These are phyloP conservation scores for Enteromius unitaeniatus DNA, from an alignment of 2,797 vertebrate genomes.

Conservation along the genomic window DNA sequence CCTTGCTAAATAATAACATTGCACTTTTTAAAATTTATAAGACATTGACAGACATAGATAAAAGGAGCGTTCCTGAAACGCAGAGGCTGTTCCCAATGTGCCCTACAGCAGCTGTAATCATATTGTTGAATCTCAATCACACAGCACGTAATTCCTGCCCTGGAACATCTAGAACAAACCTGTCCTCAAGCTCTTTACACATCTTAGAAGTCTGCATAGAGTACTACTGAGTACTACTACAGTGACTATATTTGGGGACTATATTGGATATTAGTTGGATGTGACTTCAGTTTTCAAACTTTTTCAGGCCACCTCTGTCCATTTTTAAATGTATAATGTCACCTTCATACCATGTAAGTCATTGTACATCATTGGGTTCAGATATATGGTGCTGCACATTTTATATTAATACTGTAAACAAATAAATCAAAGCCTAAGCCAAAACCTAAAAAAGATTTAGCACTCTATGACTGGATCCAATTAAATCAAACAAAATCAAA, in stretches of 20 bases:
- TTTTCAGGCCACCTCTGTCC: not conserved
- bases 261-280: not conserved
- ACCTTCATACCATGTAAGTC: not conserved
- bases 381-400: not conserved
- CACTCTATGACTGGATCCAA: not conserved
- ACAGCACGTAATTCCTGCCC: slow-evolving; percentile 22
- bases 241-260: not conserved
- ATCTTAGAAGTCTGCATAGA: not conserved
- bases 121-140: slow-evolving; percentile 37
- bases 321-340: not conserved
- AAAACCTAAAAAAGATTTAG: not conserved
- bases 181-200: not conserved
- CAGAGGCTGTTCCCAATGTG: not conserved
- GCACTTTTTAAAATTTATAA: not conserved
- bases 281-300: not conserved
- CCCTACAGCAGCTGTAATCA: slow-evolving; percentile 25
- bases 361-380: not conserved
- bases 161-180: slow-evolving; percentile 23
- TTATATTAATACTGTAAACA: not conserved
- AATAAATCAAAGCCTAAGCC: not conserved
- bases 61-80: not conserved
- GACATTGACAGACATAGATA: slow-evolving; percentile 5
- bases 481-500: no score
- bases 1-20: not conserved
- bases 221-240: not conserved